A percentile compares a stretch with the other conserved stretches of the same genome.
Evolutionary conservation across 1,140 invertebrate species (phyloP).

Genomic region (Anastrepha ludens): DNA sequence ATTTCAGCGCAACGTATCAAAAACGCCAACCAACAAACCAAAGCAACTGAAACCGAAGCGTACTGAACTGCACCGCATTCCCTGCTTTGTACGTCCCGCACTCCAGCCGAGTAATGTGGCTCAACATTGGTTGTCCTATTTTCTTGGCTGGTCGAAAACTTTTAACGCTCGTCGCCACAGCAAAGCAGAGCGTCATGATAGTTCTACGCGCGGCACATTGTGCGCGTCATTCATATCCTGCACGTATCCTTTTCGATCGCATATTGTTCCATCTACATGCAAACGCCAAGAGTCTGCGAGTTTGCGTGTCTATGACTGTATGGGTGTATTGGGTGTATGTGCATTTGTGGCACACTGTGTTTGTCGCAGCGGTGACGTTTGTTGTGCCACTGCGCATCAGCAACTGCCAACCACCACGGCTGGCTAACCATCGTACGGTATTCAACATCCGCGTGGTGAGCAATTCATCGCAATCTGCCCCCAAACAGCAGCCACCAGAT

Average conservation of each 20-base stretch:
- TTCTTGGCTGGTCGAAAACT: conserved; percentile 13
- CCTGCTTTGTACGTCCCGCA: neutral
- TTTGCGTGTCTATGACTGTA: neutral
- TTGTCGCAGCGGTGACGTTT: conserved; percentile 21
- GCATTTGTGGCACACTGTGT: neutral
- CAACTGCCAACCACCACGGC: conserved; percentile 17
- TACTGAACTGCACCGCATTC: conserved; percentile 24
- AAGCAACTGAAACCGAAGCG: conserved; percentile 20
- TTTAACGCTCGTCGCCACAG: neutral
- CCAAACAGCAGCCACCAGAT: conserved; percentile 3
- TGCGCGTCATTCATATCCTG: neutral
- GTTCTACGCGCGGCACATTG: neutral
- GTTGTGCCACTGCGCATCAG: conserved; percentile 32
- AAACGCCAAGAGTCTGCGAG: neutral
- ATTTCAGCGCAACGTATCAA: neutral
- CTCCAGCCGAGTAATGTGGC: conserved; percentile 4
- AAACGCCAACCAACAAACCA: conserved; percentile 14
- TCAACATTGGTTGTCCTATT: neutral
- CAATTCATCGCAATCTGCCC: conserved; percentile 11
- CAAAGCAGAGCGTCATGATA: conserved; percentile 8
- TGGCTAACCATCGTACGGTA: neutral
- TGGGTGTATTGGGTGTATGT: neutral
- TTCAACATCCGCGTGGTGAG: neutral
- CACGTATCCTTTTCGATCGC: conserved; percentile 7
- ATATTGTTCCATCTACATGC: neutral